A percentile compares a stretch with the other conserved stretches of the same genome.
Conservation (phyloP, 2,888 invertebrate species). For the Drosophila barbarae region DNA sequence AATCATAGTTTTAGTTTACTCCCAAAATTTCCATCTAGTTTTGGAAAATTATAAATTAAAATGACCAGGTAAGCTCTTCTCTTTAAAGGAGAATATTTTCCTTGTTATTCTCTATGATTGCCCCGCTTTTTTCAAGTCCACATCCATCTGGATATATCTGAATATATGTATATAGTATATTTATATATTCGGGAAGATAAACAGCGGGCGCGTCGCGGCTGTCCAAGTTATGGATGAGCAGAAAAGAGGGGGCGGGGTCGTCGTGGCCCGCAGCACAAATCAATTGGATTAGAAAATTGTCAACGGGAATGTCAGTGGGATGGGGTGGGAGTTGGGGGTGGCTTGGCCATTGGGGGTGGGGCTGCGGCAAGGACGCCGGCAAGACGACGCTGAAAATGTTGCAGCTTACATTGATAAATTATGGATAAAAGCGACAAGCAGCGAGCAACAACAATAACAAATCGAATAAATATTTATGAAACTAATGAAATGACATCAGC, state of each 20-base stretch:
- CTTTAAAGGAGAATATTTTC: neutral
- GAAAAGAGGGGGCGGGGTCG: neutral
- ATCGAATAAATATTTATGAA: constrained; percentile 74
- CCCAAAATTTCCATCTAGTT: neutral
- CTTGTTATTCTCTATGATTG: no score
- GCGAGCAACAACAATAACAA: constrained; percentile 46
- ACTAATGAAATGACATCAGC: constrained; percentile 72
- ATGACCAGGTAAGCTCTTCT: neutral
- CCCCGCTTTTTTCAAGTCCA: constrained; percentile 6
- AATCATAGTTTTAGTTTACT: neutral
- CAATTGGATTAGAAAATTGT: constrained; percentile 74
- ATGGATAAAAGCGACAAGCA: constrained; percentile 60
- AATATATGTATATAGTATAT: constrained; percentile 9
- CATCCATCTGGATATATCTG: neutral
- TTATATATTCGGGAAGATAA: constrained; percentile 59
- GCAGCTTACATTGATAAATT: constrained; percentile 70
- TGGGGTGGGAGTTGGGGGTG: neutral
- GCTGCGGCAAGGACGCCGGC: constrained; percentile 17
- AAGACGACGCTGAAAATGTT: constrained; percentile 49
- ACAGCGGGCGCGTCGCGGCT: constrained; percentile 62
- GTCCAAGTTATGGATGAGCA: constrained; percentile 39
- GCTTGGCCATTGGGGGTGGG: neutral
- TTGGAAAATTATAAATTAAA: neutral
- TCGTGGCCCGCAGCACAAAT: constrained; percentile 68
- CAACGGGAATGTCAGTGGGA: constrained; percentile 53